phyloP scores from a whole-genome alignment of 2,113 vertebrate genomes.

The rat (Rattus norvegicus) region DNA sequence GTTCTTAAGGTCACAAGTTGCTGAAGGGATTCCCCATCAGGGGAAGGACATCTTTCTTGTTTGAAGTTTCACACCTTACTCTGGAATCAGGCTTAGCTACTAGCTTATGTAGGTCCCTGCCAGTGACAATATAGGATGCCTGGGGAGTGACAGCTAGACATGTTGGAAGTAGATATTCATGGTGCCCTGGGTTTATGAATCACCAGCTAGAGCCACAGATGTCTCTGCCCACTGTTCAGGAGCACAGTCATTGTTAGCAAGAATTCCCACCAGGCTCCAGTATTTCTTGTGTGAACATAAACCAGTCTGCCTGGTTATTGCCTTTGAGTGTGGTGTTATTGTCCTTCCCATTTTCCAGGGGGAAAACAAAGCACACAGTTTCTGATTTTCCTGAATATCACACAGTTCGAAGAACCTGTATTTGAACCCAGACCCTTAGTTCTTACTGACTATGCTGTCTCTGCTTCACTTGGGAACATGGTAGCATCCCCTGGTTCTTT shows the following conservation, averaged over 20 bases:
- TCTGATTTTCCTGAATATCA: neutral
- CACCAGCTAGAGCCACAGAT: neutral
- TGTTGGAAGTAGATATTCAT: neutral
- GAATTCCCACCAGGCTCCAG: neutral
- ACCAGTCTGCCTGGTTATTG: neutral
- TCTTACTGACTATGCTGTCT: neutral
- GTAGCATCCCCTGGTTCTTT: neutral
- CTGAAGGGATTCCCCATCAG: neutral
- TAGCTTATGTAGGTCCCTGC: no score
- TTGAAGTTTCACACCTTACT: neutral
- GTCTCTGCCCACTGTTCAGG: neutral
- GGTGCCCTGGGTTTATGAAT: neutral
- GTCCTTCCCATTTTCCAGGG: neutral
- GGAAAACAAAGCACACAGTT: neutral
- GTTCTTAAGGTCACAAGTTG: conserved; percentile 44
- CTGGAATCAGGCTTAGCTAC: neutral
- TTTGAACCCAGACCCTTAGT: neutral
- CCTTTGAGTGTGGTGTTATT: neutral
- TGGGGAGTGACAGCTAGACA: neutral
- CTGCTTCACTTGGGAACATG: neutral
- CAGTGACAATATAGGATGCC: neutral
- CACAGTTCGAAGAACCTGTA: neutral
- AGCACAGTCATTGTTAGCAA: neutral
- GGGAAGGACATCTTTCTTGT: neutral
- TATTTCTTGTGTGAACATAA: neutral